Evolutionary conservation across 2,797 vertebrate species (phyloP).

Genomic region (Halcyon leucocephala): DNA sequence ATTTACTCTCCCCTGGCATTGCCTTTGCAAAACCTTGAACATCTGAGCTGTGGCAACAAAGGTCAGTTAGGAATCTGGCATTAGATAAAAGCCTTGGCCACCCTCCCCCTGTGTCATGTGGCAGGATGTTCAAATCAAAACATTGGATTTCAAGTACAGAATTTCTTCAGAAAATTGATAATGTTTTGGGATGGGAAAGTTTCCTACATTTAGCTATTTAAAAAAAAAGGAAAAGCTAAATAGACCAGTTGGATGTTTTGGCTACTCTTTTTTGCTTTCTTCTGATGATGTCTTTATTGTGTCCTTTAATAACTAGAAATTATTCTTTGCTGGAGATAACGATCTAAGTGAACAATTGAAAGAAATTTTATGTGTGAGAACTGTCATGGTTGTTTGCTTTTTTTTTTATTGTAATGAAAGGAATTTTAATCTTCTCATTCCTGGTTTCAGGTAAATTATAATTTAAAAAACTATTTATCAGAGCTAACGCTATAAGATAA

Average conservation of each 20-base stretch:
- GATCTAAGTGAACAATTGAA: neutral
- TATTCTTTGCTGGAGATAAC: neutral
- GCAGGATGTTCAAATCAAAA: neutral
- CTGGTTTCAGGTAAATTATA: neutral
- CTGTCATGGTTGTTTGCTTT: too few species aligned
- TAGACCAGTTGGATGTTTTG: neutral
- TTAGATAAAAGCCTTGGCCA: neutral
- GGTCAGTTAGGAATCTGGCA: neutral
- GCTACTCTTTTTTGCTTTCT: neutral
- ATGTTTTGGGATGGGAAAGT: neutral
- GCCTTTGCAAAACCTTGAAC: neutral
- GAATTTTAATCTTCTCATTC: neutral
- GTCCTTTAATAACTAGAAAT: neutral
- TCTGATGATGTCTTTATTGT: neutral
- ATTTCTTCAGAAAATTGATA: neutral
- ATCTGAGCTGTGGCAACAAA: neutral
- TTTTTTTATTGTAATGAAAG: neutral
- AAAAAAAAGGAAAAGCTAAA: neutral
- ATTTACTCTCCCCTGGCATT: neutral
- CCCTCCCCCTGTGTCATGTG: rapidly evolving
- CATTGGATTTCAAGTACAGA: neutral
- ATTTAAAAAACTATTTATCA: neutral
- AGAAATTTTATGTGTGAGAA: neutral
- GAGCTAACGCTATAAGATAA: neutral
- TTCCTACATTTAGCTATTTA: neutral